Percentiles rank a stretch among this genome's conserved stretches.
Evolutionary conservation across 2,888 invertebrate species (phyloP).

Genomic region (Brassicogethes aeneus): DNA sequence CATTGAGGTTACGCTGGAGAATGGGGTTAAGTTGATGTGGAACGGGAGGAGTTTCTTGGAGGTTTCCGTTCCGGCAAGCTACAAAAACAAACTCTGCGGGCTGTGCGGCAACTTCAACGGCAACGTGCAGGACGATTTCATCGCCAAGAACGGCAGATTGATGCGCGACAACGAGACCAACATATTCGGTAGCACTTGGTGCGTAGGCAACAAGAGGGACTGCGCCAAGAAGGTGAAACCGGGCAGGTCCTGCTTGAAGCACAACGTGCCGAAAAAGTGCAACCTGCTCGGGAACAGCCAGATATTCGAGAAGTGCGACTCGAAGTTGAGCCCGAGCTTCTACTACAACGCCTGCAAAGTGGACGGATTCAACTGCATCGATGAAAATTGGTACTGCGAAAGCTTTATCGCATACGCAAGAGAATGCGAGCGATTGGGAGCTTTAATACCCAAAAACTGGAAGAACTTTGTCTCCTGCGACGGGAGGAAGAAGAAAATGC

Average conservation of each 20-base stretch:
- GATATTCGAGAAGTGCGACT: slow-evolving; percentile 69
- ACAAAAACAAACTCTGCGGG: slow-evolving; percentile 75
- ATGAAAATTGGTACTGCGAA: slow-evolving; percentile 77
- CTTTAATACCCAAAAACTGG: slow-evolving; percentile 62
- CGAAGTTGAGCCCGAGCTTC: slow-evolving; percentile 67
- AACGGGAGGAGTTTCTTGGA: slow-evolving; percentile 90
- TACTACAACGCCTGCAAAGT: slow-evolving; percentile 80
- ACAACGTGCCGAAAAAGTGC: slow-evolving; percentile 26
- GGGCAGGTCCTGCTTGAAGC: slow-evolving; percentile 12
- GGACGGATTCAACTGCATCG: slow-evolving; percentile 75
- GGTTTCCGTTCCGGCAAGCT: slow-evolving; percentile 65
- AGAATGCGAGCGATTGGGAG: slow-evolving; percentile 74
- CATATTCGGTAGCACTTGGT: slow-evolving; percentile 84
- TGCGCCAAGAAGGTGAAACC: slow-evolving; percentile 22
- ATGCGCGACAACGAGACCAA: slow-evolving; percentile 54
- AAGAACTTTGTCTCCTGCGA: slow-evolving; percentile 40
- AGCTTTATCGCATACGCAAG: slow-evolving; percentile 83
- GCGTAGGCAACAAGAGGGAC: slow-evolving; percentile 53
- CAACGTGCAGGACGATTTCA: slow-evolving; percentile 74
- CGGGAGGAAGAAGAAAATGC: slow-evolving; percentile 13
- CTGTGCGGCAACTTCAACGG: slow-evolving; percentile 93
- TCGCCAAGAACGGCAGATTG: slow-evolving; percentile 53
- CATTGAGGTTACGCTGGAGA: slow-evolving; percentile 55
- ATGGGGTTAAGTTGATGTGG: slow-evolving; percentile 83
- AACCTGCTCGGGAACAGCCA: slow-evolving; percentile 35